Evolutionary conservation across 2,797 vertebrate species (phyloP).

Genomic region (Esox lucius): DNA sequence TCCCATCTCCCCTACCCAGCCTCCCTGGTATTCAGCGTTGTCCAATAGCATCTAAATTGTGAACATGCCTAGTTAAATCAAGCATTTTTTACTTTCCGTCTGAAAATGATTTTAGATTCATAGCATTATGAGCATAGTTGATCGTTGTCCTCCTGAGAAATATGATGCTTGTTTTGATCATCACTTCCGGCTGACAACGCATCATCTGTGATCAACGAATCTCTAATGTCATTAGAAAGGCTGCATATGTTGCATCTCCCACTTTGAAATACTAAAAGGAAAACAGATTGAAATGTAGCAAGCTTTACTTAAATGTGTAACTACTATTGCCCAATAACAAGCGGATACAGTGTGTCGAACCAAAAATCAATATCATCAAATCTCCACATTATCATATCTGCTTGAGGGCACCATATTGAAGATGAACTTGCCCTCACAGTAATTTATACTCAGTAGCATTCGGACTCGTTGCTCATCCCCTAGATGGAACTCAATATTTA

Average conservation of each 20-base stretch:
- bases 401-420: neutral
- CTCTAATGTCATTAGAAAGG: neutral
- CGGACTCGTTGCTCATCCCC: constrained; percentile 4
- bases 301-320: neutral
- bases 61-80: neutral
- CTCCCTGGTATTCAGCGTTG: neutral
- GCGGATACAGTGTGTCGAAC: neutral
- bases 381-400: neutral
- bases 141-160: neutral
- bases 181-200: neutral
- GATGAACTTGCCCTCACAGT: constrained; percentile 1
- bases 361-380: neutral
- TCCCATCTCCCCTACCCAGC: neutral
- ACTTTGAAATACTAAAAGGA: neutral
- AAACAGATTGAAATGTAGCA: neutral
- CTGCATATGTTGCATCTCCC: neutral
- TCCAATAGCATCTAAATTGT: neutral
- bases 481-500: constrained; percentile 17
- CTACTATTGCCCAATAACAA: neutral
- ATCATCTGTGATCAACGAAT: neutral
- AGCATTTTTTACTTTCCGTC: neutral
- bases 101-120: neutral
- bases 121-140: neutral
- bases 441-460: neutral
- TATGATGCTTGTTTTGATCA: neutral